Conservation (phyloP, 2,113 vertebrate species). For the Cheilinus undulatus region DNA sequence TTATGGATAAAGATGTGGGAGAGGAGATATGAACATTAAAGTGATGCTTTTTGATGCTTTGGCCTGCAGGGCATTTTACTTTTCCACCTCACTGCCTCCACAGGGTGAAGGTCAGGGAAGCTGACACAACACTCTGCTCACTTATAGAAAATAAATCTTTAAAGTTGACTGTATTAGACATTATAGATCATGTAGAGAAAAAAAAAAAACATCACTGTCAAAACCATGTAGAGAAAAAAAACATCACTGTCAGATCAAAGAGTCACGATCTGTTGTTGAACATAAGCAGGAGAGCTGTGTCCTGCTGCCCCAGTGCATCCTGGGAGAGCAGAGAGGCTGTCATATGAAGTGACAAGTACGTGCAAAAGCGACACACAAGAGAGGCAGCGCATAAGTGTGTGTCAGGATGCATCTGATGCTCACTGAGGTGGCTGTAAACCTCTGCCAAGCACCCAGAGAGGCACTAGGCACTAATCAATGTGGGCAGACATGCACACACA, state of each 20-base stretch:
- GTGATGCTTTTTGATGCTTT: conserved; percentile 1
- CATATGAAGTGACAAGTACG: conserved; percentile 34
- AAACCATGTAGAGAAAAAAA: no score
- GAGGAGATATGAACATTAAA: conserved; percentile 30
- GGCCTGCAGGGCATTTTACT: conserved; percentile 12
- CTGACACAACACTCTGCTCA: background rate
- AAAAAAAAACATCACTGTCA: background rate
- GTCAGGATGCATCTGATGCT: conserved; percentile 46
- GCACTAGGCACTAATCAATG: conserved; percentile 21
- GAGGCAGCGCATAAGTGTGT: conserved; percentile 26
- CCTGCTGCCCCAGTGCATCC: conserved; percentile 24
- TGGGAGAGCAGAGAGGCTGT: conserved; percentile 29
- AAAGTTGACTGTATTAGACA: background rate
- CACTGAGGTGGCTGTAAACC: conserved; percentile 27
- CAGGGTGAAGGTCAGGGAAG: conserved; percentile 18
- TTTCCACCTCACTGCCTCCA: background rate
- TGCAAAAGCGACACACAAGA: conserved; percentile 34
- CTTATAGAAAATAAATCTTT: background rate
- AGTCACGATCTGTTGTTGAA: background rate
- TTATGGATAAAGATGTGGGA: background rate
- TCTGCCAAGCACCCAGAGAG: conserved; percentile 32
- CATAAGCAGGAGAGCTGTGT: background rate
- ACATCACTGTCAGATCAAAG: background rate
- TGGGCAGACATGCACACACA: conserved; percentile 18
- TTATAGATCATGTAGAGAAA: background rate